Evolutionary conservation across 2,888 invertebrate genomes (phyloP), one percentile per base, ranked within the genome.

Genomic region (Norana najaformis): DNA sequence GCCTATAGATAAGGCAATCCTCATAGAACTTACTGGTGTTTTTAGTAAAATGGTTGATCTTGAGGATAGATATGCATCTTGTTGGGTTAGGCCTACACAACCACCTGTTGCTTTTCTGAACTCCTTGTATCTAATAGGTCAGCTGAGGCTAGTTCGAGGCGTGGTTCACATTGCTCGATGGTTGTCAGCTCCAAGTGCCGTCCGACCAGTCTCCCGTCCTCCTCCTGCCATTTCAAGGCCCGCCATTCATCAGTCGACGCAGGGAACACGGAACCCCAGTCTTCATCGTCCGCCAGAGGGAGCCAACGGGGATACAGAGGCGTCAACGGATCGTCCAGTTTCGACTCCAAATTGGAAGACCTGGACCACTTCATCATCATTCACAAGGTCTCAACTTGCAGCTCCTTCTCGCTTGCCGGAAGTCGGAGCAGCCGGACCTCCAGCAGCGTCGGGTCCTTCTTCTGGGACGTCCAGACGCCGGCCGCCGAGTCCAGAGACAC

Each of bases 331-430:
- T 69, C 69, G 8, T 69, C 36, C 0, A 37, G 35, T 23, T 18
- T 85, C 35, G 85, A 85, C 23, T 35, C 85, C 0, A 85, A 4
- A 35, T 35, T 23, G 85, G 37, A 35, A 8, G 85, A 85, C 36
- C 37, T 85, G 4, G 36, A 85, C 14, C 85, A 85, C 8, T 85
- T 36, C n/a, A 85, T 85, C 85, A 85, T 85, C 85, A 37, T 85
- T n/a, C 85, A 85, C 85, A 85, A 85, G 36, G 85, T 36, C 35
- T 85, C 85, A 5, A 85, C 85, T 18, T 85, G 85, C 85, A 85
- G 85, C 23, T 85, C 85, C 36, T 6, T 85, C 16, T 85, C 85
- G 23, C 85, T 85, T 1, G 85, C 85, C 85, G 85, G 85, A 85
- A 85, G 85, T 37, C 35, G 85, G 23, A 85, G 85, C 85, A 85